Percentiles rank a stretch among this genome's conserved stretches.
Evolutionary conservation across 2,113 vertebrate genomes (phyloP).

Genomic region (Tautogolabrus adspersus): DNA sequence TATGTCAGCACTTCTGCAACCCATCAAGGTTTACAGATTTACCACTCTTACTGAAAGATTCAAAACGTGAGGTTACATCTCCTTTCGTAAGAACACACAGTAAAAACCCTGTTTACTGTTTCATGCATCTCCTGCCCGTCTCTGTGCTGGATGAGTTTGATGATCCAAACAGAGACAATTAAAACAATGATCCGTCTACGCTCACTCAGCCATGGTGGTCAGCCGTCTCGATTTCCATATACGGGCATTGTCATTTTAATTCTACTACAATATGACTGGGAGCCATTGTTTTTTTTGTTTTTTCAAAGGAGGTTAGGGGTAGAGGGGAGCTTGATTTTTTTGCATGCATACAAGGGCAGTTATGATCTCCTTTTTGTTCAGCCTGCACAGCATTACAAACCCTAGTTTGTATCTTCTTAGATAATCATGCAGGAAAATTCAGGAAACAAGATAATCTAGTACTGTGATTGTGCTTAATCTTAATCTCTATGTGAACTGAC

Average conservation of each 20-base stretch:
- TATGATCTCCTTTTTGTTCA: neutral
- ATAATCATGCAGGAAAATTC: neutral
- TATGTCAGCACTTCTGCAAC: neutral
- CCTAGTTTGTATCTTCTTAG: neutral
- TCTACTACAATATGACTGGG: neutral
- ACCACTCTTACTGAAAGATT: neutral
- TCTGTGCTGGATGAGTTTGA: neutral
- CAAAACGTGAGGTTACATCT: neutral
- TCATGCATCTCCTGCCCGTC: neutral
- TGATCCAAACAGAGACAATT: constrained; percentile 4
- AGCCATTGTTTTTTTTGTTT: neutral
- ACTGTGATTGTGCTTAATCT: too few species aligned
- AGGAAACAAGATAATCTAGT: too few species aligned
- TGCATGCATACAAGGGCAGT: neutral
- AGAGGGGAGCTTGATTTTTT: neutral
- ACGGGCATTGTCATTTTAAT: constrained; percentile 4
- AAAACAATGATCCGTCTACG: neutral
- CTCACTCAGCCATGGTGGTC: constrained; percentile 5
- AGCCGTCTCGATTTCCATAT: neutral
- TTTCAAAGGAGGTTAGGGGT: neutral
- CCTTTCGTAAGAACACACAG: neutral
- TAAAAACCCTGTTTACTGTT: neutral
- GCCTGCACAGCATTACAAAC: neutral
- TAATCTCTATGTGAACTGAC: too few species aligned
- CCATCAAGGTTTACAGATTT: neutral